phyloP scores from a whole-genome alignment of 2,113 vertebrate genomes.

The Tachycineta bicolor region DNA sequence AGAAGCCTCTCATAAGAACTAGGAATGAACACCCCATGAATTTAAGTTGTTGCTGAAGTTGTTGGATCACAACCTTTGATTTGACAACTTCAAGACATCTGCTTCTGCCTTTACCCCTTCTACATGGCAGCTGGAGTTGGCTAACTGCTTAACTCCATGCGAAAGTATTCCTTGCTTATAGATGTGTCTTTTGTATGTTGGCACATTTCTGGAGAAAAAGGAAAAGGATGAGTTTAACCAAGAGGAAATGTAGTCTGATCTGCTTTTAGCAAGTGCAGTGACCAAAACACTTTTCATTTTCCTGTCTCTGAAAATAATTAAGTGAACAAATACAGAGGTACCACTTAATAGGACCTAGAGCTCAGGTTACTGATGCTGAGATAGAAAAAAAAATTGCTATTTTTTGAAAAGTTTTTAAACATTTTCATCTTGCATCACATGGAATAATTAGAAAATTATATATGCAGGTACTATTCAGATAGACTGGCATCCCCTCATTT shows the following conservation, averaged over 20 bases:
- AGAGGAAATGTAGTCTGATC: background rate
- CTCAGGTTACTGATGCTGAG: background rate
- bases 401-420: background rate
- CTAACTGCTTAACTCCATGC: background rate
- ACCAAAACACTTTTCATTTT: background rate
- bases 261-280: background rate
- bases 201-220: background rate
- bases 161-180: background rate
- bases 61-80: background rate
- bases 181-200: background rate
- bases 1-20: background rate
- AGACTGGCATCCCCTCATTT: constrained; percentile 44
- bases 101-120: background rate
- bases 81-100: background rate
- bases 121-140: background rate
- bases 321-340: background rate
- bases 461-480: background rate
- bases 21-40: background rate
- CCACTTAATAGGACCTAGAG: background rate
- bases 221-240: background rate
- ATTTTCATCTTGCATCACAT: background rate
- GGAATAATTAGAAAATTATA: constrained; percentile 41
- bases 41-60: background rate
- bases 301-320: background rate
- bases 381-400: background rate